Percentiles rank a stretch among this genome's conserved stretches.
Conservation (phyloP, 1,140 invertebrate species). For the Eueides isabella region DNA sequence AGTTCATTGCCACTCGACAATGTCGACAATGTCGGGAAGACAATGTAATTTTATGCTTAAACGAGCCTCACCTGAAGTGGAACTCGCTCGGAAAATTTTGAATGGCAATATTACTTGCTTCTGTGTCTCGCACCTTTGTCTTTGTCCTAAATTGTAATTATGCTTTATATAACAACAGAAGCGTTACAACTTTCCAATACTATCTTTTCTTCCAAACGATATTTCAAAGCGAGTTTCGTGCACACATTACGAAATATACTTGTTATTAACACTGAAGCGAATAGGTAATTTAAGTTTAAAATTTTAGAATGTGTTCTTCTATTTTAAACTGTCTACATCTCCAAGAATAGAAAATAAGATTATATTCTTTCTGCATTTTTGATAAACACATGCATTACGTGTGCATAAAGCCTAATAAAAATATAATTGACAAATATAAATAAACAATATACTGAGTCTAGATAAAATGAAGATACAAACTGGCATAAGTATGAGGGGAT, state of each 20-base stretch:
- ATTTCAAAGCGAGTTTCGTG: conserved; percentile 22
- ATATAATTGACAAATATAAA: neutral
- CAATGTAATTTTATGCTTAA: conserved; percentile 82
- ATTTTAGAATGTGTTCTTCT: neutral
- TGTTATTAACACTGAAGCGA: conserved; percentile 10
- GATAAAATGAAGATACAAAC: conserved; percentile 38
- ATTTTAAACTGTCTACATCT: neutral
- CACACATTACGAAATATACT: conserved; percentile 29
- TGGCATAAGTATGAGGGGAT: conserved; percentile 49
- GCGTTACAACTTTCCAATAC: conserved; percentile 69
- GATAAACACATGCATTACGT: neutral
- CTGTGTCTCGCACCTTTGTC: conserved; percentile 67
- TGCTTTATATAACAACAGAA: conserved; percentile 77
- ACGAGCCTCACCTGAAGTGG: conserved; percentile 76
- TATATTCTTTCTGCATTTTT: neutral
- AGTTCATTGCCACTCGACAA: conserved; percentile 81
- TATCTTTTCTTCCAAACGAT: conserved; percentile 28
- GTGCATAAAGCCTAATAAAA: neutral
- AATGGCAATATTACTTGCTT: conserved; percentile 73
- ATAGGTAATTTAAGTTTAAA: conserved; percentile 5
- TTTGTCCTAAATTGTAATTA: conserved; percentile 72
- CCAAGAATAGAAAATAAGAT: neutral
- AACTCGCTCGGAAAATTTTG: conserved; percentile 77
- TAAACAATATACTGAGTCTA: conserved; percentile 23
- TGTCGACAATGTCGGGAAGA: conserved; percentile 76